phyloP scores from a whole-genome alignment of 2,888 invertebrate genomes.

The Xestoiulus laeticollis region DNA sequence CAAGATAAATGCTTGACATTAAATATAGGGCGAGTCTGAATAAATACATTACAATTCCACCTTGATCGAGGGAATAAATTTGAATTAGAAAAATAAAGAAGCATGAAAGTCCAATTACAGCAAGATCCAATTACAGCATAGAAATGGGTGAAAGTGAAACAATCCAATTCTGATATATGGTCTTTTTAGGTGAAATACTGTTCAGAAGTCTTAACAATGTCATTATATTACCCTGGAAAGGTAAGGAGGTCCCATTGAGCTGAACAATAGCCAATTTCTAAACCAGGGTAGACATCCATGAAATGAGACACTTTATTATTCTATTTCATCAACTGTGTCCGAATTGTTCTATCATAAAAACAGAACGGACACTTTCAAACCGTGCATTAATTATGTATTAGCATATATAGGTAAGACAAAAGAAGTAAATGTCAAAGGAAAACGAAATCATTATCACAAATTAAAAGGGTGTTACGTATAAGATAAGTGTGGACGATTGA shows the following conservation, averaged over 20 bases:
- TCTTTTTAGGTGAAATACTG: slow-evolving; percentile 35
- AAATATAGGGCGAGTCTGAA: slow-evolving; percentile 1
- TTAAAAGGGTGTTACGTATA: too few species aligned
- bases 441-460: background rate
- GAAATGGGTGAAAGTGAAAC: background rate
- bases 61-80: slow-evolving; percentile 27
- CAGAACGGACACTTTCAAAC: background rate
- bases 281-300: background rate
- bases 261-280: slow-evolving; percentile 40
- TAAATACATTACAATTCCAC: background rate
- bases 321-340: slow-evolving; percentile 4
- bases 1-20: background rate
- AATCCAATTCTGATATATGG: background rate
- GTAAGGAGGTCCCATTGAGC: background rate
- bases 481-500: too few species aligned
- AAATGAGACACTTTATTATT: slow-evolving; percentile 35
- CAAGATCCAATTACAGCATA: background rate
- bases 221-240: background rate
- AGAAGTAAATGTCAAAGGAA: background rate
- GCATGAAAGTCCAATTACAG: slow-evolving; percentile 16
- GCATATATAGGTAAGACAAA: background rate
- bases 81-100: background rate
- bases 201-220: background rate
- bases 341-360: background rate
- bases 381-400: background rate